Evolutionary conservation across 2,113 vertebrate species (phyloP).

Genomic region (Actinemys pallida): DNA sequence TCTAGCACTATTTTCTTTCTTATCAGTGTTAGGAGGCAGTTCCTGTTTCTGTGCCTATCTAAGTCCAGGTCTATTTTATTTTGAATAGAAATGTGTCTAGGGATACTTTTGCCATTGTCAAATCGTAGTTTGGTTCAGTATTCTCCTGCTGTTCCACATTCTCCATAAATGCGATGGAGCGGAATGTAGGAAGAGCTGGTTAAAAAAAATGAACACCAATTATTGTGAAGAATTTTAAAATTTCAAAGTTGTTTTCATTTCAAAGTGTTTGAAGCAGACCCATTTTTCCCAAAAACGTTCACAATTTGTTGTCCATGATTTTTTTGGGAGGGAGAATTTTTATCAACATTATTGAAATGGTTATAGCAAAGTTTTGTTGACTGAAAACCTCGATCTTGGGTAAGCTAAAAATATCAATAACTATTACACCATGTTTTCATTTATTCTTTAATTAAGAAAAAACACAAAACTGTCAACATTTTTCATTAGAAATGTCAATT

Average conservation of each 20-base stretch:
- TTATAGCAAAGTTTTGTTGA: not conserved
- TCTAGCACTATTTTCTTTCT: constrained; percentile 58
- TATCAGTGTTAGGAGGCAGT: constrained; percentile 55
- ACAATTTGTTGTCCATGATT: not conserved
- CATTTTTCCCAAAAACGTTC: not conserved
- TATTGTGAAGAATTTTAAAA: not conserved
- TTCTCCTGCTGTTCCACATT: not conserved
- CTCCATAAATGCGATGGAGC: not conserved
- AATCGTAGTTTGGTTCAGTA: not conserved
- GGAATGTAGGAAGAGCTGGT: not conserved
- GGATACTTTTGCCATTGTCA: constrained; percentile 42
- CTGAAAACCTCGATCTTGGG: not conserved
- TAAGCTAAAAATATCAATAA: not conserved
- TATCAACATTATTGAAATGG: not conserved
- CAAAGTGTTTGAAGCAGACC: not conserved
- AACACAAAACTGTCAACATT: not conserved
- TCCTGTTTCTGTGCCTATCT: constrained; percentile 47
- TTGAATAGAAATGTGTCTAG: constrained; percentile 46
- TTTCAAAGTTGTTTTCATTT: not conserved
- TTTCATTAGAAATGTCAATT: not conserved
- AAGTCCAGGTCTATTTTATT: constrained; percentile 52
- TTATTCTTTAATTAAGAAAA: not conserved
- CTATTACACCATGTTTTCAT: not conserved
- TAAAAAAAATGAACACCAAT: not conserved
- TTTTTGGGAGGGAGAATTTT: not conserved